Evolutionary conservation across 2,888 invertebrate genomes (phyloP).

Genomic region (Limnephilus auricula): DNA sequence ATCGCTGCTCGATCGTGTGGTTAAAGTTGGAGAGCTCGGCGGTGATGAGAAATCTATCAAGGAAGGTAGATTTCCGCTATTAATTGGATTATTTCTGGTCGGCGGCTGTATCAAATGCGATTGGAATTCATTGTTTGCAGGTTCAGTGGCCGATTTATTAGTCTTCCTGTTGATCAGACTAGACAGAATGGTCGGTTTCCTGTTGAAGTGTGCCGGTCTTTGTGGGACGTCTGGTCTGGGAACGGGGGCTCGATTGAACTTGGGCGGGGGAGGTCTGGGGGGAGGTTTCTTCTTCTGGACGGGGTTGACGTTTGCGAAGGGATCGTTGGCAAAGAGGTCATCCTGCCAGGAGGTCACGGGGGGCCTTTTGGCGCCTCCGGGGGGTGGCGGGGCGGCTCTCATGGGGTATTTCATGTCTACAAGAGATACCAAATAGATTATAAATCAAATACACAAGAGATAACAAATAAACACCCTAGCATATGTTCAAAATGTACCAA

Average conservation of each 20-base stretch:
- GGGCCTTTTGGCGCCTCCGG: constrained; percentile 69
- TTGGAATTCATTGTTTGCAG: constrained; percentile 55
- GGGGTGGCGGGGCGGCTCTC: constrained; percentile 79
- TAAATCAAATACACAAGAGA: not conserved
- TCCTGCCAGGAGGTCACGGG: constrained; percentile 72
- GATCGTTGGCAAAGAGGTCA: constrained; percentile 76
- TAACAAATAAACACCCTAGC: not conserved
- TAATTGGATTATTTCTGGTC: constrained; percentile 68
- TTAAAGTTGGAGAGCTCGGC: constrained; percentile 86
- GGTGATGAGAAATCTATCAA: constrained; percentile 85
- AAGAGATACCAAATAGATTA: constrained; percentile 53
- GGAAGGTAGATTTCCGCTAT: constrained; percentile 72
- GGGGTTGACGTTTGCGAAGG: constrained; percentile 74
- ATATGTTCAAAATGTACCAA: not conserved
- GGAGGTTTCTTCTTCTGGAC: constrained; percentile 83
- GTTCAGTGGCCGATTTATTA: constrained; percentile 1
- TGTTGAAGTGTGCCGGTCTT: constrained; percentile 77
- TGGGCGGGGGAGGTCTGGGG: constrained; percentile 80
- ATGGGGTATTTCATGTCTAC: constrained; percentile 80
- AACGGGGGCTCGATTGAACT: constrained; percentile 76
- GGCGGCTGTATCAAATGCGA: constrained; percentile 53
- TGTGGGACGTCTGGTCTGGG: constrained; percentile 72
- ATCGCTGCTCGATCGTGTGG: constrained; percentile 85
- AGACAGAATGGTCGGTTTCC: constrained; percentile 75
- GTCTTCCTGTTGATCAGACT: constrained; percentile 73